phyloP scores from a whole-genome alignment of 2,113 vertebrate species.

The Nanorana parkeri region DNA sequence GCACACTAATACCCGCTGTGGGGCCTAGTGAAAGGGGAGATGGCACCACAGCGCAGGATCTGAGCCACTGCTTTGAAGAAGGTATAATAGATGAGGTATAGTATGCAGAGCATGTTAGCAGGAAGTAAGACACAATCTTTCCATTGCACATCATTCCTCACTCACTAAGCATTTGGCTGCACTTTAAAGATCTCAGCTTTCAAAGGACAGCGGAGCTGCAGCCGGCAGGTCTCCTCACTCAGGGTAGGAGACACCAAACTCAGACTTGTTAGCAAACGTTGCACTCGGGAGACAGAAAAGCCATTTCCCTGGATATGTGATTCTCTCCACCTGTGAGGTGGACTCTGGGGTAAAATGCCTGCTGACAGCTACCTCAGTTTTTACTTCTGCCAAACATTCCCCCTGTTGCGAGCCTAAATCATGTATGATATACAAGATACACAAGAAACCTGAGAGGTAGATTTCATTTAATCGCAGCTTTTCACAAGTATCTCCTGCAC shows the following conservation, averaged over 20 bases:
- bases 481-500: too few species aligned
- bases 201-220: constrained; percentile 56
- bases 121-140: constrained; percentile 59
- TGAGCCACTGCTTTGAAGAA: constrained; percentile 55
- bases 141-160: constrained; percentile 58
- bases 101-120: constrained; percentile 58
- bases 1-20: constrained; percentile 17
- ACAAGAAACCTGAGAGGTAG: too few species aligned
- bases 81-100: constrained; percentile 58
- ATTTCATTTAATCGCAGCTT: too few species aligned
- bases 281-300: constrained; percentile 51
- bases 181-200: constrained; percentile 59
- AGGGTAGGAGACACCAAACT: constrained; percentile 49
- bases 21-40: constrained; percentile 51
- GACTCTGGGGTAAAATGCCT: constrained; percentile 35
- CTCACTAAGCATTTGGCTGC: constrained; percentile 57
- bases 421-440: too few species aligned
- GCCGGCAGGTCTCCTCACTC: constrained; percentile 50
- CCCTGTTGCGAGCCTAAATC: neutral
- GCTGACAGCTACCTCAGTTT: constrained; percentile 34
- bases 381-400: neutral
- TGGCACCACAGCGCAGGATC: constrained; percentile 23
- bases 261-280: constrained; percentile 55
- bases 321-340: constrained; percentile 51
- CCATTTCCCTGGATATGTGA: constrained; percentile 46